Conservation (phyloP, 2,888 invertebrate species). For the Dynastes grantii region DNA sequence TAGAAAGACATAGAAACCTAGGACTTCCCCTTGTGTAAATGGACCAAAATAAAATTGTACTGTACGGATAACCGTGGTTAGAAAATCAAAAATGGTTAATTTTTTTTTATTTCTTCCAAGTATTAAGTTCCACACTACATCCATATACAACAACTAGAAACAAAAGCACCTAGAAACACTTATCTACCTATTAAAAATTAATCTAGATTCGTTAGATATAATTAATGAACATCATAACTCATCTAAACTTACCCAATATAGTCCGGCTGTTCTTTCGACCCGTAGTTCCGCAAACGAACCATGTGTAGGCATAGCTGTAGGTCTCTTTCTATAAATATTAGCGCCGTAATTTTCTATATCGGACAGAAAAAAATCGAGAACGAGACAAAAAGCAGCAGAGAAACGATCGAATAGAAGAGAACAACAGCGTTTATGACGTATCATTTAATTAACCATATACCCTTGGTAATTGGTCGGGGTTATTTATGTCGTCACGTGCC, state of each 20-base stretch:
- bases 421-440: conserved; percentile 20
- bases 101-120: no score
- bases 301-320: neutral
- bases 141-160: no score
- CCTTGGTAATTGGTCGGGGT: conserved; percentile 26
- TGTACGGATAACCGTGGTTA: no score
- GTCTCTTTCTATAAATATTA: neutral
- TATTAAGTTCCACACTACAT: no score
- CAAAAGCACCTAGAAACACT: neutral
- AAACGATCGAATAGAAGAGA: neutral
- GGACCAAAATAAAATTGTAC: no score
- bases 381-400: neutral
- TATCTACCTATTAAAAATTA: conserved; percentile 36
- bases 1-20: no score
- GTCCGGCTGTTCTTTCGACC: conserved; percentile 17
- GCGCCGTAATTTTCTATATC: no score
- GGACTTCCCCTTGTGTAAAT: no score
- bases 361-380: neutral
- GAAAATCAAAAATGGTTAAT: no score
- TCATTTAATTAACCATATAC: conserved; percentile 25
- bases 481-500: conserved; percentile 33
- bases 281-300: conserved; percentile 29
- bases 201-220: conserved; percentile 40
- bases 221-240: conserved; percentile 31
- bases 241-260: conserved; percentile 18